Conservation (phyloP, 2,888 invertebrate genomes). For the Drosophila maculinotata region DNA sequence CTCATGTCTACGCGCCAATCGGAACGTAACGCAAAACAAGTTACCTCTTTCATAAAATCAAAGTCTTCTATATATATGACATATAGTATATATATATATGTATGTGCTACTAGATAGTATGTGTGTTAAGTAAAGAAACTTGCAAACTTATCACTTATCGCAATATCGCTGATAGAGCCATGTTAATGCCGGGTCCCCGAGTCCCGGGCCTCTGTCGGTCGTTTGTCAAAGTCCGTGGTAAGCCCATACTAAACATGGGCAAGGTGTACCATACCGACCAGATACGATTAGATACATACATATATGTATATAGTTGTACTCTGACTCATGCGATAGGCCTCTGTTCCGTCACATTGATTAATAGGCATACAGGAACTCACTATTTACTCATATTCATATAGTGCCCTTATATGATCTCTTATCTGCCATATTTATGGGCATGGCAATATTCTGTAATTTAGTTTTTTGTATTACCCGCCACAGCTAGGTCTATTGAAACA, state of each 20-base stretch:
- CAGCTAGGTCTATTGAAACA: neutral
- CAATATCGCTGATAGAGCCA: slow-evolving; percentile 41
- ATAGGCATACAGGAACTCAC: slow-evolving; percentile 25
- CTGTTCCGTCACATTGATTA: slow-evolving; percentile 57
- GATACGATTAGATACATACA: slow-evolving; percentile 7
- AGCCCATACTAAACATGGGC: slow-evolving; percentile 25
- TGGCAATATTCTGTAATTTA: neutral
- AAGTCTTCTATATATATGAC: too few relatives aligned
- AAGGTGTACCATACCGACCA: slow-evolving; percentile 52
- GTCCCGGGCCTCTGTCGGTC: slow-evolving; percentile 8
- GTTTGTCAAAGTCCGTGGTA: slow-evolving; percentile 54
- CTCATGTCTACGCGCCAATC: slow-evolving; percentile 45
- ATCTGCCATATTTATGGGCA: neutral
- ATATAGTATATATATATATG: slow-evolving; percentile 2
- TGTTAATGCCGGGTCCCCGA: slow-evolving; percentile 36
- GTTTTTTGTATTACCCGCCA: neutral
- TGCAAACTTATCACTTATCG: slow-evolving; percentile 46
- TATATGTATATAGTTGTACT: neutral
- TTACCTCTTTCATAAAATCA: slow-evolving; percentile 12
- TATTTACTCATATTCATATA: slow-evolving; percentile 7
- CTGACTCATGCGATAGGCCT: slow-evolving; percentile 50
- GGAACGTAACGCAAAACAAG: slow-evolving; percentile 36
- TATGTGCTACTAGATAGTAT: slow-evolving; percentile 2
- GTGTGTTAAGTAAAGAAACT: slow-evolving; percentile 36
- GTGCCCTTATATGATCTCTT: slow-evolving; percentile 3